These are phyloP conservation scores for Hestina assimilis DNA, from an alignment of 1,140 invertebrate genomes.

Conservation along the genomic window DNA sequence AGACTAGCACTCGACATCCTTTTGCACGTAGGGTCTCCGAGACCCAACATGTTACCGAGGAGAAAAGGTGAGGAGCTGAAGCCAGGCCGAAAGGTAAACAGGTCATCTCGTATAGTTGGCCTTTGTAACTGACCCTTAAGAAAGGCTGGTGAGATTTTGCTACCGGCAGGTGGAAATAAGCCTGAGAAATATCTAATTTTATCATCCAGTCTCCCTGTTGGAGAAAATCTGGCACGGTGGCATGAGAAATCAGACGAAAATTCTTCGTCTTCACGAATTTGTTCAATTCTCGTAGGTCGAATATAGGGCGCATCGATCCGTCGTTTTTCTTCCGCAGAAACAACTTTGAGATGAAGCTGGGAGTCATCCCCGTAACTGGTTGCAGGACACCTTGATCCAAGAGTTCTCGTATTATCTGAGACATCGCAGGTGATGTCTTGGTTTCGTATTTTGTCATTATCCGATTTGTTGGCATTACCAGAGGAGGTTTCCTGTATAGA, in stretches of 20 bases:
- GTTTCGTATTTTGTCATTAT: neutral
- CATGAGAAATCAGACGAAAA: constrained; percentile 15
- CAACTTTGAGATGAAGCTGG: constrained; percentile 7
- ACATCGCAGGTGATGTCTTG: too few species aligned
- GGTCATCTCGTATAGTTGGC: constrained; percentile 10
- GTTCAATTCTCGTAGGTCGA: constrained; percentile 19
- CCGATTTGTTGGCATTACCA: neutral
- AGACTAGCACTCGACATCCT: constrained; percentile 14
- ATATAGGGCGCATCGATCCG: constrained; percentile 1
- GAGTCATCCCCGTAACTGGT: neutral
- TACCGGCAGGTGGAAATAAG: constrained; percentile 14
- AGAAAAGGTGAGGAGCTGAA: constrained; percentile 12
- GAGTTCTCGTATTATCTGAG: too few species aligned
- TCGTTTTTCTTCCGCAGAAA: constrained; percentile 19
- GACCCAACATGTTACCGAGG: constrained; percentile 27
- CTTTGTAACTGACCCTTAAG: constrained; percentile 13
- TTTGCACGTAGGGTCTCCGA: constrained; percentile 23
- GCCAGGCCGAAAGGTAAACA: constrained; percentile 17
- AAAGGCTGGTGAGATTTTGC: constrained; percentile 9
- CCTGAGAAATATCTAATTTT: constrained; percentile 24
- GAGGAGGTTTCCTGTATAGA: neutral
- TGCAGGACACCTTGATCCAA: neutral
- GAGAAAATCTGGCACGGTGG: constrained; percentile 7
- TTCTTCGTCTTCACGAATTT: constrained; percentile 8
- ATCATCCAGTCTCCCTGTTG: constrained; percentile 26